Evolutionary conservation across 2,797 vertebrate species (phyloP), one percentile per base, ranked within the genome.

Genomic region (Microhierax caerulescens): DNA sequence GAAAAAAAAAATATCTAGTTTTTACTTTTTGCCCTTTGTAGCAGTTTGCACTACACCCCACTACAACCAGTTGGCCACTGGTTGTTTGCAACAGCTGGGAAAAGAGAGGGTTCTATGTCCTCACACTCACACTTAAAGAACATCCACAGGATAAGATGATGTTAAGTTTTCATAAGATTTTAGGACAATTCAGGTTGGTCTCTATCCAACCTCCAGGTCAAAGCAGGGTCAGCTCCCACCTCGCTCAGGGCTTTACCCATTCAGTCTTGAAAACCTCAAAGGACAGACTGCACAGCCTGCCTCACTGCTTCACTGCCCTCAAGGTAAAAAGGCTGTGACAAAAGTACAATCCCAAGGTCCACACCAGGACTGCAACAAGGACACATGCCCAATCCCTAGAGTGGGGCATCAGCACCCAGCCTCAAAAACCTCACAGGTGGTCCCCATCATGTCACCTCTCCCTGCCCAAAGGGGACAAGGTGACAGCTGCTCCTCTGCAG

Each of bases 371-470:
- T 2, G 1, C 11, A 60, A 68, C 28, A 77, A 84, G 53, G 27
- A 69, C 24, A 41, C 12, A 0, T 11, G 34, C 15, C 23, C 51
- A 56, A 47, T 36, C 88, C 19, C 75, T 70, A 3, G 0, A 36
- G 13, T 0, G 2, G 9, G 4, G 6, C 27, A 63, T 5, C 80
- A 72, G 24, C 53, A 80, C 8, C 21, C 34, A 54, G 14, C 34
- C 67, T 57, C 9, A 4, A 75, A 80, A 85, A 43, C 2, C 30
- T 27, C 2, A 4, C 0, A 0, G 18, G 15, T 50, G 23, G 41
- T 28, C 24, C 25, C 39, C 8, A 5, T 27, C 20, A 6, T 2
- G 8, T 70, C 73, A 81, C 59, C 45, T 65, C 37, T 90, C 13
- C 43, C 43, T 56, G 28, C 37, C 43, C 5, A 2, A 57, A 90